phyloP scores from a whole-genome alignment of 2,797 vertebrate species.

The Propithecus deckenii region DNA sequence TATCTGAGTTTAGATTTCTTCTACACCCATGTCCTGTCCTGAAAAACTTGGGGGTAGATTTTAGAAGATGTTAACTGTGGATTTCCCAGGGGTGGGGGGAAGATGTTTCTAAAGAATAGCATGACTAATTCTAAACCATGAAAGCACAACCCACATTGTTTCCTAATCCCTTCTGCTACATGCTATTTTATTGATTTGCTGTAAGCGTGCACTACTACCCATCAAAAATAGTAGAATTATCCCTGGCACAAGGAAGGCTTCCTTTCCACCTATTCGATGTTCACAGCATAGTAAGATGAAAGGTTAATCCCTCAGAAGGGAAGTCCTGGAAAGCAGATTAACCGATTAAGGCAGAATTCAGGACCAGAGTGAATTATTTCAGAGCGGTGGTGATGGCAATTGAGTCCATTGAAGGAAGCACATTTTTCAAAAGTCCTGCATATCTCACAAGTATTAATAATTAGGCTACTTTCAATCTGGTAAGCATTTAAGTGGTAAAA shows the following conservation, averaged over 20 bases:
- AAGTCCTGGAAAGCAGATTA: slow-evolving; percentile 57
- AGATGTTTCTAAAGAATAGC: slow-evolving; percentile 24
- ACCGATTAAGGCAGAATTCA: slow-evolving; percentile 19
- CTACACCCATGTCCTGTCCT: neutral
- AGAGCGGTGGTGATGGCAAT: neutral
- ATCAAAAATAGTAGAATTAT: slow-evolving; percentile 13
- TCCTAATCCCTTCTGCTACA: neutral
- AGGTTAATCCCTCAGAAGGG: slow-evolving; percentile 53
- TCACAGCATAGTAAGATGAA: slow-evolving; percentile 32
- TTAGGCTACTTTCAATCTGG: neutral
- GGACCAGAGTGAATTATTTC: slow-evolving; percentile 9
- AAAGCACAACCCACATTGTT: neutral
- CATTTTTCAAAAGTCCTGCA: neutral
- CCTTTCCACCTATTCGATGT: neutral
- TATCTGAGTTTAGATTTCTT: neutral
- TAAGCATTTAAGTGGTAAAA: slow-evolving; percentile 32
- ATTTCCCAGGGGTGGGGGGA: neutral
- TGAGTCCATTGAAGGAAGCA: neutral
- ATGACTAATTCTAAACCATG: neutral
- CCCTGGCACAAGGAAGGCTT: slow-evolving; percentile 2
- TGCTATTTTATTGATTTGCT: slow-evolving; percentile 36
- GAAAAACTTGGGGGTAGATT: neutral
- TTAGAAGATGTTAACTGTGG: neutral
- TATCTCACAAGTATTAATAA: neutral
- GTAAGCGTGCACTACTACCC: neutral